Percentiles rank a stretch among this genome's conserved stretches.
These are phyloP conservation scores for Stylophora pistillata DNA, from an alignment of 64 coral and sea anemone species.

Conservation along the genomic window DNA sequence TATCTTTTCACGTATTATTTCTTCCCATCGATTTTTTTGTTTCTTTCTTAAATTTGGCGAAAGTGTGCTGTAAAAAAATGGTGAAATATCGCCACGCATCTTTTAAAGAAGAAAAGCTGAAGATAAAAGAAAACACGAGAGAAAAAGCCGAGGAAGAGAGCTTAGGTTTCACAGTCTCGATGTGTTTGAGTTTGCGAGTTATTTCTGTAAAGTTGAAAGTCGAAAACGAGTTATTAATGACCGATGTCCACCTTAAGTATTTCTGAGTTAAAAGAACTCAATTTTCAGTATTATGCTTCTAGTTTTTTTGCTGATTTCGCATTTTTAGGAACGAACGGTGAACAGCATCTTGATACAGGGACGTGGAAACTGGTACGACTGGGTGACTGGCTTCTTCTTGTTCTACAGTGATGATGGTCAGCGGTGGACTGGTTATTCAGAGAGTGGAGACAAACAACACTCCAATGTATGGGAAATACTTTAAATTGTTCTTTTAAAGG, in stretches of 20 bases:
- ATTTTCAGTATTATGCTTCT: background rate
- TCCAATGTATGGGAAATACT: conserved; percentile 24
- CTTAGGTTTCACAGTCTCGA: no score
- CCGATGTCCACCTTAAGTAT: background rate
- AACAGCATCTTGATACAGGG: conserved; percentile 44
- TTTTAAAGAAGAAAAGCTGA: no score
- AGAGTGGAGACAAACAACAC: conserved; percentile 46
- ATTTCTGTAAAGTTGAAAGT: no score
- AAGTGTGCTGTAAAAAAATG: no score
- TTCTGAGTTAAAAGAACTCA: background rate
- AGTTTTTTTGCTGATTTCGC: background rate
- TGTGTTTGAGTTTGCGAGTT: no score
- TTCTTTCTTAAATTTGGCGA: no score
- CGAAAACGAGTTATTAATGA: background rate
- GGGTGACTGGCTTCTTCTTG: conserved; percentile 46
- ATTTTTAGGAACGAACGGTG: conserved; percentile 7
- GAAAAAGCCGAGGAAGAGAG: no score
- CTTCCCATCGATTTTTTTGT: no score
- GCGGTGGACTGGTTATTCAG: conserved; percentile 48
- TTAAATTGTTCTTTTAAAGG: background rate
- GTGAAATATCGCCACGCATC: no score
- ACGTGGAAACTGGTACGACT: conserved; percentile 44
- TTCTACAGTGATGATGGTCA: conserved; percentile 53
- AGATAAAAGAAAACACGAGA: no score
- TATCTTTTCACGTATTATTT: no score